Conservation (phyloP, 2,113 vertebrate species). For the Psammodynastes pulverulentus region DNA sequence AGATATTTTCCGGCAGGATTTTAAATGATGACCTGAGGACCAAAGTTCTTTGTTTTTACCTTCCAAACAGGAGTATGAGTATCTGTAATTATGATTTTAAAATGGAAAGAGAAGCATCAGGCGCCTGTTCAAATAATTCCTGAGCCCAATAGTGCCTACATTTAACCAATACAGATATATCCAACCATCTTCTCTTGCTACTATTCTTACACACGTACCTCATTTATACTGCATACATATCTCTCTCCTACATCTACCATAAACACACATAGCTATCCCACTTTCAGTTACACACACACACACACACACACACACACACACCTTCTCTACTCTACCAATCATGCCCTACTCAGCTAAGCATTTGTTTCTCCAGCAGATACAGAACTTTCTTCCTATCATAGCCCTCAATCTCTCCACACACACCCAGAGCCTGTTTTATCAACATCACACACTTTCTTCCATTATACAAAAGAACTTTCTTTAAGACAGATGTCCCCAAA, state of each 20-base stretch:
- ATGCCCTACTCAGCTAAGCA: not conserved
- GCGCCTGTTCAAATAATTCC: not conserved
- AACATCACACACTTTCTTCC: not conserved
- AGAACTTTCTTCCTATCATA: not conserved
- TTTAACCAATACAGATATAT: not conserved
- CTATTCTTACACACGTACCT: not conserved
- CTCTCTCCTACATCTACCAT: not conserved
- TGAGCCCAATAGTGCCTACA: not conserved
- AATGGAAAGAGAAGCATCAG: not conserved
- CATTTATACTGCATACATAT: not conserved
- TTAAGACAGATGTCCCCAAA: not conserved
- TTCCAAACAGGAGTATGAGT: constrained; percentile 85
- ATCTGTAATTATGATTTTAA: constrained; percentile 62
- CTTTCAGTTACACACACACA: not conserved
- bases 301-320: not conserved
- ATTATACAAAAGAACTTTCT: not conserved
- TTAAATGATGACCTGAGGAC: constrained; percentile 96
- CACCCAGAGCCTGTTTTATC: not conserved
- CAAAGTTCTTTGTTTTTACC: constrained; percentile 87
- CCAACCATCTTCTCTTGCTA: not conserved
- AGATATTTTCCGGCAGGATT: constrained; percentile 87
- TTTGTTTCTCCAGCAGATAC: not conserved
- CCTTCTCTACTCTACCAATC: not conserved
- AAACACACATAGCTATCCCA: not conserved
- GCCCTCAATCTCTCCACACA: not conserved